Evolutionary conservation across 2,888 invertebrate genomes (phyloP), one percentile per base, ranked within the genome.

Genomic region (Tipula lateralis): DNA sequence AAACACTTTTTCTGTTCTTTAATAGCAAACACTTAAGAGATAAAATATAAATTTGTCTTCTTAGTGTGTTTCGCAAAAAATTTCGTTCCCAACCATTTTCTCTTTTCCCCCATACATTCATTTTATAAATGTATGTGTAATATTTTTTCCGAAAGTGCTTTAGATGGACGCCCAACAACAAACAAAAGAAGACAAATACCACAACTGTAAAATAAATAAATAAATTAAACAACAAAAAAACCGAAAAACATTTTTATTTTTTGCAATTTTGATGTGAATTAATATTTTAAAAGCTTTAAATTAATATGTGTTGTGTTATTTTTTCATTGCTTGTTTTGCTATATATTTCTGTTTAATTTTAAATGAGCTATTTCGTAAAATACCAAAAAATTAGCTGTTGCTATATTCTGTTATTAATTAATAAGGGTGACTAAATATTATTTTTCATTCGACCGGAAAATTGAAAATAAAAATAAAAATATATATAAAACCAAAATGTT

Each of bases 391-490:
- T 50, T 50, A 50, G 44, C 44, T 50, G 44, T 50, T 50, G 44
- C 5, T 50, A 50, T 50, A 50, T 50, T 50, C 44, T 50, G 44
- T 19, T 50, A 50, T 50, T 50, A 50, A 50, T 50, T 50, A 50
- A 50, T 50, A 50, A 50, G 44, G 44, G 44, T 50, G 44, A 50
- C 44, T 50, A 50, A 50, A 50, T 50, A 50, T 50, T 50, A 50
- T 50, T 50, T 50, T 50, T 16, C 44, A 50, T 50, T 50, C 16
- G 44, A 50, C 44, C 44, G 44, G 44, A 50, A 50, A 50, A 50
- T 19, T 50, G 44, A 44, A 44, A 50, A 34, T 34, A 34, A 34
- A 50, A 44, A 36, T 36, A 44, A 44, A 44, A 44, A 16, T 44
- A 44, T 16, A 16, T 7, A 7, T 7, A 32, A 44, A 44, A 44